phyloP scores from a whole-genome alignment of 1,140 invertebrate genomes.

The Pachyrhynchus sulphureomaculatus region DNA sequence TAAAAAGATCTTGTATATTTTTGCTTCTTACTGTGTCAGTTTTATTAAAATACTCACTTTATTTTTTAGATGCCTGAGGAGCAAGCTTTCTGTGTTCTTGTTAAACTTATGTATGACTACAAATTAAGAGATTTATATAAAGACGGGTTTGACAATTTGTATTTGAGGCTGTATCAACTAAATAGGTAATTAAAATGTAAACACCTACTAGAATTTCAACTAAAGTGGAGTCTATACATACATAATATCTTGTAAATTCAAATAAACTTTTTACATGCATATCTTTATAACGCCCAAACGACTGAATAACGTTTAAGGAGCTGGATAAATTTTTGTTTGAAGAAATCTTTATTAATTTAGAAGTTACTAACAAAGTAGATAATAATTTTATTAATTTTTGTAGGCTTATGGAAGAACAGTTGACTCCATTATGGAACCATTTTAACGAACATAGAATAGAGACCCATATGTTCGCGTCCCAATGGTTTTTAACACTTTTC shows the following conservation, averaged over 20 bases:
- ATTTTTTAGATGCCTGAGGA: conserved; percentile 94
- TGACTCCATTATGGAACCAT: conserved; percentile 87
- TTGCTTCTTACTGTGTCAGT: neutral
- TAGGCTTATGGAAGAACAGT: conserved; percentile 89
- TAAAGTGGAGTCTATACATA: too few relatives aligned
- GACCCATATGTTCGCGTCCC: conserved; percentile 98
- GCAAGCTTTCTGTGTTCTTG: conserved; percentile 95
- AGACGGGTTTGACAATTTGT: conserved; percentile 94
- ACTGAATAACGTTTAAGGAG: too few relatives aligned
- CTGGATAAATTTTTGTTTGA: too few relatives aligned
- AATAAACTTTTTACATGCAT: too few relatives aligned
- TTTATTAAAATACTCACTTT: conserved; percentile 5
- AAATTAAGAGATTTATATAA: conserved; percentile 92
- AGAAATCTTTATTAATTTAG: too few relatives aligned
- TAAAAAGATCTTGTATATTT: neutral
- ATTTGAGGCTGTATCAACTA: conserved; percentile 94
- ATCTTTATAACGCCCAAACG: too few relatives aligned
- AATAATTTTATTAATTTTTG: neutral
- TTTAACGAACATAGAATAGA: conserved; percentile 91
- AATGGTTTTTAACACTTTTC: conserved; percentile 99
- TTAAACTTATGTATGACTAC: conserved; percentile 97
- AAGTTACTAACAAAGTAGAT: too few relatives aligned
- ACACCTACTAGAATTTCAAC: too few relatives aligned
- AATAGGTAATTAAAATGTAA: conserved; percentile 56
- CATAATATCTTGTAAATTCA: too few relatives aligned